Evolutionary conservation across 2,113 vertebrate genomes (phyloP), one percentile per base, ranked within the genome.

Genomic region (Otis tarda): DNA sequence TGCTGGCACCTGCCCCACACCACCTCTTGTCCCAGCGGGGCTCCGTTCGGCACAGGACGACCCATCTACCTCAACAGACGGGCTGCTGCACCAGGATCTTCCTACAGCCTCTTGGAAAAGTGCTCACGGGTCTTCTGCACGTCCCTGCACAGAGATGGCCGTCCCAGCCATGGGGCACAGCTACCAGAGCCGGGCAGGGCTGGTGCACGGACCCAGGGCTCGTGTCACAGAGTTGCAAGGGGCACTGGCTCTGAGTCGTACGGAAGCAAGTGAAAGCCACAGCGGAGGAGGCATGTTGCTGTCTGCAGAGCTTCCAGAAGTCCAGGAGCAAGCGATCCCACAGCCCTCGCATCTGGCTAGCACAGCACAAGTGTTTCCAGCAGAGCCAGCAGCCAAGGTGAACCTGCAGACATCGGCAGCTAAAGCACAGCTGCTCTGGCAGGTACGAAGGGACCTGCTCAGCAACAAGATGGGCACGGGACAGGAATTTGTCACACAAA

Each of bases 211-310:
- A 64, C 12, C 57, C 25, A 21, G 21, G 15, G 39, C 57, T 57
- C 4, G 7, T 39, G 63, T 49, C 45, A 79, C 15, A 19, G 50
- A 60, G 31, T 7, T 73, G 33, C 6, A 3, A n/a, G 45, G 17
- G 27, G 4, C 5, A 2, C 56, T 0, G 7, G 19, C 31, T 56
- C 57, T 1, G 0, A 19, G 43, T 8, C 0, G 0, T 2, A 12
- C 52, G 75, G 57, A 74, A 59, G 31, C 71, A 43, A 89, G 45
- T 2, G 14, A 69, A 67, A 65, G 20, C 45, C 47, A 2, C 0
- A 1, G 18, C 10, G 37, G 24, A 24, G 33, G 57, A 61, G 27
- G 16, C 15, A 3, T 1, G 23, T 25, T 73, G 57, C 24, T 93
- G 70, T 37, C 57, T 16, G 12, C 78, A 69, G 70, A 57, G 33